A percentile compares a stretch with the other conserved stretches of the same genome.
These are phyloP conservation scores for Pseudocheirus occidentalis DNA, from an alignment of 2,797 vertebrate genomes.

Conservation along the genomic window DNA sequence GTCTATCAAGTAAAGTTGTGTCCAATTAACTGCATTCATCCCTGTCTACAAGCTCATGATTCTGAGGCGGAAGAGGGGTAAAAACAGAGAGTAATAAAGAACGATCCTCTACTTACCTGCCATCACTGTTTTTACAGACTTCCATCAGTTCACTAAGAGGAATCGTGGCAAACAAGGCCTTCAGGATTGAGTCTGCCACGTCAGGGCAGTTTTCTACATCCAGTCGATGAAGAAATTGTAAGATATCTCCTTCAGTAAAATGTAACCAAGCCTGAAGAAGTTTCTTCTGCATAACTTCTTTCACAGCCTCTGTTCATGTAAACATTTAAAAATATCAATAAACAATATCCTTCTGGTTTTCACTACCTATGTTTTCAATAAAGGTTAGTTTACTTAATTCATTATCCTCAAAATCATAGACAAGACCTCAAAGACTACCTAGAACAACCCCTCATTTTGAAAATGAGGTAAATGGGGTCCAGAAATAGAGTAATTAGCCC, in stretches of 20 bases:
- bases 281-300: constrained; percentile 87
- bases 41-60: not conserved
- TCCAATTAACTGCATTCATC: not conserved
- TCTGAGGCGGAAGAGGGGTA: not conserved
- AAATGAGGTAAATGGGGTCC: not conserved
- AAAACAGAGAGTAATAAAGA: not conserved
- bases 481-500: not conserved
- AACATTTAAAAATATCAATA: constrained; percentile 62
- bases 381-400: constrained; percentile 20
- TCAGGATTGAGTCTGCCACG: constrained; percentile 88
- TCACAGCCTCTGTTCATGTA: constrained; percentile 88
- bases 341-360: constrained; percentile 41
- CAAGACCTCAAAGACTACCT: not conserved
- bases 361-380: not conserved
- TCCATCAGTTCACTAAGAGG: constrained; percentile 86
- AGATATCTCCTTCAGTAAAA: constrained; percentile 88
- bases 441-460: not conserved
- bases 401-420: constrained; percentile 27
- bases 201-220: constrained; percentile 95
- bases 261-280: constrained; percentile 93
- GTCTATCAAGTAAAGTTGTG: not conserved
- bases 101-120: constrained; percentile 84
- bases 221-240: constrained; percentile 93
- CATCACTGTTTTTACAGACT: constrained; percentile 85
- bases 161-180: constrained; percentile 87